Base-by-base conservation (phyloP, 2,888 invertebrate species). In the Zhengitettix transpicula region DNA sequence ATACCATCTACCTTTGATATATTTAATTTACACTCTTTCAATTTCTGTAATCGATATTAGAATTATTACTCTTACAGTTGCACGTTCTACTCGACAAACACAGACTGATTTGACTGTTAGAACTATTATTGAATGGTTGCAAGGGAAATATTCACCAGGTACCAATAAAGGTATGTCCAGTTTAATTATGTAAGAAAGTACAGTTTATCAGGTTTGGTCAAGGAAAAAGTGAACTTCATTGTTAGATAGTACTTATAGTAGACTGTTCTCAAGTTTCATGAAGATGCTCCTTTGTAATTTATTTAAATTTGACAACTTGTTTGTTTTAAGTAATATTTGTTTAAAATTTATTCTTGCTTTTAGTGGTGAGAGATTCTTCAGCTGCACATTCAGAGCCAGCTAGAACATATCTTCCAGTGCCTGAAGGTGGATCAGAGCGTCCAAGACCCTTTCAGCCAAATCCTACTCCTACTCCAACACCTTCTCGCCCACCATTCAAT, bases 51-150 rank as follows among this genome's bases (percentile, higher is more conserved):
- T 28, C 28, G 7, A 28, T 28, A 47, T 47, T 14, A 3, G 2
- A 47, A 14, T 8, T 47, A 5, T 47, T 47, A 14, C 12, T 1
- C 2, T 47, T 47, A 14, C 47, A 47, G 47, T 47, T n/a, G 1
- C 47, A 12, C 12, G 47, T 14, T n/a, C n/a, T 14, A 47, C 47
- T 5, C 47, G 47, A 12, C 60, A 60, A 40, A 47, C 60, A n/a
- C 63, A 63, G n/a, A 67, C 82, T 58, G 86, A 86, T 69, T 81
- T 83, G 70, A 85, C 85, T 81, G 85, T 86, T 60, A 80, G 81
- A 71, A 83, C 85, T 69, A 81, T 87, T 65, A 78, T 87, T 61
- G 82, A 83, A 65, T 87, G 86, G 86, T 79, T 87, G 64, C 85
- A 86, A 71, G 83, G 82, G 65, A 79, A 84, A 47, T 47, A 47